Evolutionary conservation across 2,113 vertebrate species (phyloP).

Genomic region (Phoenicopterus ruber): DNA sequence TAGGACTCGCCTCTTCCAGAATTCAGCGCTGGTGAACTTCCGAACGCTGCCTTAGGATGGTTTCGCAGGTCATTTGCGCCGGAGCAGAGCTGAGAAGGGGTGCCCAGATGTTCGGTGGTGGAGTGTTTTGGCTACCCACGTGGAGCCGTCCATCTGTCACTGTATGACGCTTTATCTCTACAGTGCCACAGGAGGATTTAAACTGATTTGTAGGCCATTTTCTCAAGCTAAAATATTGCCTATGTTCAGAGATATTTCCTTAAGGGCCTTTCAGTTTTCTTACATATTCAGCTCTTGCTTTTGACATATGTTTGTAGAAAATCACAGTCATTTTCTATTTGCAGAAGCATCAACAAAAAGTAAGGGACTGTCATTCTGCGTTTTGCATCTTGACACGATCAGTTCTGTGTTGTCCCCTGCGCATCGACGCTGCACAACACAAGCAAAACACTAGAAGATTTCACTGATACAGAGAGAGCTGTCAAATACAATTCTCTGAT

Average conservation of each 20-base stretch:
- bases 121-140: neutral
- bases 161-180: neutral
- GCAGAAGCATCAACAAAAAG: neutral
- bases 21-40: neutral
- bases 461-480: rapidly evolving
- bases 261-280: neutral
- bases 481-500: neutral
- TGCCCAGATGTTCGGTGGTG: rapidly evolving
- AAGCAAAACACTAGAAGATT: neutral
- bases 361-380: neutral
- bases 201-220: neutral
- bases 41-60: rapidly evolving
- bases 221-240: neutral
- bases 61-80: rapidly evolving
- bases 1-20: neutral
- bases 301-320: neutral
- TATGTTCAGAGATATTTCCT: neutral
- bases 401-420: neutral
- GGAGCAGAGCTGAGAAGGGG: too few relatives aligned
- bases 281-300: neutral
- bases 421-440: rapidly evolving
- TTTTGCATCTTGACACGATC: neutral
- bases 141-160: neutral
- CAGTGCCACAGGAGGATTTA: neutral
- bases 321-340: neutral